phyloP scores from a whole-genome alignment of 2,113 vertebrate species.

The Burhinus bistriatus region DNA sequence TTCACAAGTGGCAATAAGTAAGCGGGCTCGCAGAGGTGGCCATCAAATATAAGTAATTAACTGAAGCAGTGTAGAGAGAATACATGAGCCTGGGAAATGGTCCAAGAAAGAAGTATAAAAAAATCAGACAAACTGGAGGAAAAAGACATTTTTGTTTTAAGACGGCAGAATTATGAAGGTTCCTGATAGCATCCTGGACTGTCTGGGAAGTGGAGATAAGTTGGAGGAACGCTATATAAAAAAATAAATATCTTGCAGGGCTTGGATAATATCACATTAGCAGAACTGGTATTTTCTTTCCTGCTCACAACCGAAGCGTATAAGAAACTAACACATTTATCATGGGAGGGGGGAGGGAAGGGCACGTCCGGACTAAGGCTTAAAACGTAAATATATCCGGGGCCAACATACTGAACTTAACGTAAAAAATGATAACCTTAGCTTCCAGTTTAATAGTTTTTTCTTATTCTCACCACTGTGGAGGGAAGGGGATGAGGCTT shows the following conservation, averaged over 20 bases:
- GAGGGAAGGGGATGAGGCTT: not conserved
- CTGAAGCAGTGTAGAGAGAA: slow-evolving; percentile 34
- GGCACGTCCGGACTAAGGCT: rapidly evolving
- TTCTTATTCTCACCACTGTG: not conserved
- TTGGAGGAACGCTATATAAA: not conserved
- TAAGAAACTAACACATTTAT: not conserved
- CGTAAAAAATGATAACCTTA: not conserved
- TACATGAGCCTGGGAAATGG: slow-evolving; percentile 65
- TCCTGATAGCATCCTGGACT: not conserved
- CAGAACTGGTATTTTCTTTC: not conserved
- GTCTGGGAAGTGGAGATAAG: slow-evolving; percentile 14
- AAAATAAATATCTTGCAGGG: not conserved
- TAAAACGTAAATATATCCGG: not conserved
- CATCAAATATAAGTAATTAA: slow-evolving; percentile 76
- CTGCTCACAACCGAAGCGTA: not conserved
- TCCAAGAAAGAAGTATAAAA: slow-evolving; percentile 65
- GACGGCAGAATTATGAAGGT: not conserved
- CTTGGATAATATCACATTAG: not conserved
- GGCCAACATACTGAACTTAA: not conserved
- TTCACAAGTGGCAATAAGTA: slow-evolving; percentile 67
- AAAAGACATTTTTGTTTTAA: slow-evolving; percentile 30
- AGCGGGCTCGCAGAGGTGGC: slow-evolving; percentile 47
- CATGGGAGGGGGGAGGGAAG: not conserved
- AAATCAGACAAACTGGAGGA: not conserved
- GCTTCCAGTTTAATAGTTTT: not conserved